Percentiles rank a stretch among this genome's conserved stretches.
Conservation (phyloP, 1,140 invertebrate genomes). For the Plutomurus gul region DNA sequence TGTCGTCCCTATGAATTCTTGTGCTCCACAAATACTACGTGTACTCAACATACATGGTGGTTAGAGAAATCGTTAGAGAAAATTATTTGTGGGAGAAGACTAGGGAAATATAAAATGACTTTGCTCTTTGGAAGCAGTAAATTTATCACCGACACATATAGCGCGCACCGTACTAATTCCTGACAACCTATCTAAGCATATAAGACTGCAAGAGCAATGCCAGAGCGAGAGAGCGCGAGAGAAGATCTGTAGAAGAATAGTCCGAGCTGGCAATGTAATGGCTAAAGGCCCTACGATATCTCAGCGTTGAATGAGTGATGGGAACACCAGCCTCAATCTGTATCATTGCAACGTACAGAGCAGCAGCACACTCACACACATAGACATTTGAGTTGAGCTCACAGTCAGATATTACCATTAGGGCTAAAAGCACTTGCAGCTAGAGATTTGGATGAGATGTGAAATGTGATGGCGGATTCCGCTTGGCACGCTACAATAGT, state of each 20-base stretch:
- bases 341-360: neutral
- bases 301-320: conserved; percentile 1
- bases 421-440: neutral
- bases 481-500: neutral
- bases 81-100: neutral
- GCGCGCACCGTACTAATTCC: neutral
- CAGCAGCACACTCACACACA: neutral
- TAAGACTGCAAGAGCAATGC: too few species aligned
- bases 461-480: neutral
- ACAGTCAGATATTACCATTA: too few species aligned
- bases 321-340: neutral
- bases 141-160: neutral
- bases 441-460: neutral
- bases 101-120: neutral
- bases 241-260: too few species aligned
- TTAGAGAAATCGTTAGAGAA: too few species aligned
- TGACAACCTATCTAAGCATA: neutral
- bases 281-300: conserved; percentile 3
- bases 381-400: too few species aligned
- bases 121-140: conserved; percentile 3
- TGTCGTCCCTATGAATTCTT: too few species aligned
- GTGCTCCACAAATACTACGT: neutral
- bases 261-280: neutral
- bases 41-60: neutral
- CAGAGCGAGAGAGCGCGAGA: too few species aligned